These are phyloP conservation scores for Medauroidea extradentata DNA, from an alignment of 1,140 invertebrate genomes.

Conservation along the genomic window DNA sequence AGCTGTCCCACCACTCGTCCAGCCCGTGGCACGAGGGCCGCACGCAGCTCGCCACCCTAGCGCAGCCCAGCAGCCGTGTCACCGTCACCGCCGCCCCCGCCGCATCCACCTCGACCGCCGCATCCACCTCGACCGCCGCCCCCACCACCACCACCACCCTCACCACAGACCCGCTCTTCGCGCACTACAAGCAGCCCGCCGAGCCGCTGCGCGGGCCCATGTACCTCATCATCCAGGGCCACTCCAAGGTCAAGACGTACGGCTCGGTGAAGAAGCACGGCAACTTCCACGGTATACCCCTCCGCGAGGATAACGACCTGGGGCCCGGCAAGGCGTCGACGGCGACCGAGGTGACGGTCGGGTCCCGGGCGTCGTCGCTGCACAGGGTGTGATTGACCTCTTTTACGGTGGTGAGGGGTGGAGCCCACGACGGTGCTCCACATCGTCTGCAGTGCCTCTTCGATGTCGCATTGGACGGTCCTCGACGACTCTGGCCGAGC, in stretches of 20 bases:
- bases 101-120: not conserved
- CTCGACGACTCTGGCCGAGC: no score
- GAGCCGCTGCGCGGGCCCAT: constrained; percentile 59
- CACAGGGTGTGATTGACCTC: no score
- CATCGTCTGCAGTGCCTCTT: no score
- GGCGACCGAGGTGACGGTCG: not conserved
- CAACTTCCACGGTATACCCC: constrained; percentile 29
- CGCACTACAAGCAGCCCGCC: constrained; percentile 59
- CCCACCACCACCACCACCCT: constrained; percentile 34
- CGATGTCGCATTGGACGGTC: no score
- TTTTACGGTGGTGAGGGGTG: no score
- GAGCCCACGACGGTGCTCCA: no score
- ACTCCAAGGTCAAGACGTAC: constrained; percentile 78
- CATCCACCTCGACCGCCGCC: constrained; percentile 17
- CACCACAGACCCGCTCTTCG: constrained; percentile 52
- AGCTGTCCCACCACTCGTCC: not conserved
- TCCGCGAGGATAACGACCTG: constrained; percentile 16
- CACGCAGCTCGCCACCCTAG: not conserved
- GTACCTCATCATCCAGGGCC: constrained; percentile 75
- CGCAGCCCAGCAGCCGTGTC: not conserved
- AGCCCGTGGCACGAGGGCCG: not conserved
- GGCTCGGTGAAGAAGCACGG: constrained; percentile 54
- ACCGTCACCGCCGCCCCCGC: not conserved
- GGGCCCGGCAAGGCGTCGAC: not conserved
- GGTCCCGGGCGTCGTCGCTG: no score